Evolutionary conservation across 1,140 invertebrate genomes (phyloP), one percentile per base, ranked within the genome.

Genomic region (Copidosoma floridanum): DNA sequence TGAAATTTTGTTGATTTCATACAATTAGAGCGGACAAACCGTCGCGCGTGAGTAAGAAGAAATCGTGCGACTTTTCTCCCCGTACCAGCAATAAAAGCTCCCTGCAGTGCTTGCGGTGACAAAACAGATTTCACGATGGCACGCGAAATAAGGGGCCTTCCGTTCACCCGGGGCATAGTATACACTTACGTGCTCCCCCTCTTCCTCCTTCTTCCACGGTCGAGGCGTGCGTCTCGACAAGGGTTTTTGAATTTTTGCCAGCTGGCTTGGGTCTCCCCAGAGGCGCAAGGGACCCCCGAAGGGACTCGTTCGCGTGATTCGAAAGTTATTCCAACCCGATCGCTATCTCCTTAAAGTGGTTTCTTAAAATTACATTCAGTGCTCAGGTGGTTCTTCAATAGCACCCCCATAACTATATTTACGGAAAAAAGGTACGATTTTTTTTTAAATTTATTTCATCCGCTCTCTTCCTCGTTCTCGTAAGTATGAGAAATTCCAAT

Each of bases 291-390:
- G n/a, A n/a, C n/a, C n/a, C n/a, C n/a, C n/a, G n/a, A n/a, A n/a
- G n/a, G n/a, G n/a, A n/a, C n/a, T n/a, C 54, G 47, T 41, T 46
- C 51, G 35, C 37, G 41, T 61, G 54, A 54, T 61, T 40, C 16
- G 32, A 47, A 61, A 61, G 58, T 61, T 61, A 61, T 61, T 60
- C 46, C 47, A 61, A 54, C 24, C 24, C 58, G 32, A 48, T 47
- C 51, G 51, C 29, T 32, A 8, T 23, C 37, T 23, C 11, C 56
- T 38, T 14, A 27, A 38, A 46, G 51, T 41, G 58, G 27, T 53
- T 46, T 53, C 29, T 27, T 55, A 53, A 48, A 57, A 57, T 48
- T 57, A 38, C 54, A 38, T 38, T n/a, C n/a, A n/a, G n/a, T n/a
- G n/a, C n/a, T n/a, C n/a, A n/a, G n/a, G 29, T 8, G 29, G 29